Base-by-base conservation (phyloP, 2,797 vertebrate species). In the Otus scops region DNA sequence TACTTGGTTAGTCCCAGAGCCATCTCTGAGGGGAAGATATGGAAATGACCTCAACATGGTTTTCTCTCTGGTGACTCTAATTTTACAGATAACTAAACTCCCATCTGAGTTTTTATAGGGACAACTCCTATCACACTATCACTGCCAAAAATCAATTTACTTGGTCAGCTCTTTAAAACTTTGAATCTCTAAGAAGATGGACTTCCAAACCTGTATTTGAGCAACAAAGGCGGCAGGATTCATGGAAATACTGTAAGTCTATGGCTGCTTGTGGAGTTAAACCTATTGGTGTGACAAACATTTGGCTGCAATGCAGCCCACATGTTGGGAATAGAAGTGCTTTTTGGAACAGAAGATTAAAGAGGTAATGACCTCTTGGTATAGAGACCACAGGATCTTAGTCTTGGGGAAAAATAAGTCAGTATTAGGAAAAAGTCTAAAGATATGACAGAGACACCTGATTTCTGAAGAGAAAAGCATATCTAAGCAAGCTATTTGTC, bases 11-110 rank as follows among this genome's bases (percentile, higher is more conserved):
- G 7, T 39, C 53, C 70, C 50, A 61, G 19, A 57, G 12, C 5
- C 3, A 2, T 28, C 43, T 70, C 5, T 18, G 20, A 3, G 15
- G 5, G 18, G 1, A 36, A 64, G 54, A 32, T 18, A 11, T 10
- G 8, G 28, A 38, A 56, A 4, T 24, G 7, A 38, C 32, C 27
- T 68, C 76, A 75, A 4, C 3, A 6, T 10, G 4, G 9, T 47
- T 91, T 56, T 61, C 23, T 76, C 17, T 45, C 48, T 22, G n/a
- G 18, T 32, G 22, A 47, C 10, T 38, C 14, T 28, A 32, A 68
- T 41, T 85, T 80, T 32, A 16, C 11, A 79, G 19, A 11, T 43
- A 80, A 64, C n/a, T 64, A 3, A 61, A 36, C 24, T 65, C 47
- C 38, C 20, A 9, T 20, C 19, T 36, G 28, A 61, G 32, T 18